Percentiles rank a stretch among this genome's conserved stretches.
Conservation (phyloP, 2,113 vertebrate species). For the Podocnemis expansa region DNA sequence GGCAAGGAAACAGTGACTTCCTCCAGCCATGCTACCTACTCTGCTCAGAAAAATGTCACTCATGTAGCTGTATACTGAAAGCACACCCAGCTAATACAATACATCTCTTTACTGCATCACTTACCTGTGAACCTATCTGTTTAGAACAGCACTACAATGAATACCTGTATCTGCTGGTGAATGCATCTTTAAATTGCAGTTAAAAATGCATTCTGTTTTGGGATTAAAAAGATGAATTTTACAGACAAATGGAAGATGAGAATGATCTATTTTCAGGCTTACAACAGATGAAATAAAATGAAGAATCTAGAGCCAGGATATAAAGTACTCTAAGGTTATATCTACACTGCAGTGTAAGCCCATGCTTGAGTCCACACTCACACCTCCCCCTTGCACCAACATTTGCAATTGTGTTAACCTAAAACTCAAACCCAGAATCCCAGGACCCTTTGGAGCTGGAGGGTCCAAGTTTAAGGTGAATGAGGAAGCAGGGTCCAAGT, state of each 20-base stretch:
- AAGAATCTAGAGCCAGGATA: neutral
- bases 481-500: too few relatives aligned
- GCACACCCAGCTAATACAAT: neutral
- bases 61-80: neutral
- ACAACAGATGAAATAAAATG: neutral
- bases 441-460: too few relatives aligned
- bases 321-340: neutral
- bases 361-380: neutral
- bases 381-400: neutral
- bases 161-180: neutral
- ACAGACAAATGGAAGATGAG: neutral
- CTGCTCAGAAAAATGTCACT: neutral
- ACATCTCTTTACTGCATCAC: neutral
- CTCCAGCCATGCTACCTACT: neutral
- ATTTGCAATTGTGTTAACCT: neutral
- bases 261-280: neutral
- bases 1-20: neutral
- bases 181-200: slow-evolving; percentile 9
- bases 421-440: too few relatives aligned
- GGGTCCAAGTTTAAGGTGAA: too few relatives aligned
- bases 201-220: neutral
- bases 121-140: neutral
- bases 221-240: neutral
- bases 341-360: neutral
- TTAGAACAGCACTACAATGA: neutral